Conservation (phyloP, 2,113 vertebrate species). For the Sylvilagus bachmani region DNA sequence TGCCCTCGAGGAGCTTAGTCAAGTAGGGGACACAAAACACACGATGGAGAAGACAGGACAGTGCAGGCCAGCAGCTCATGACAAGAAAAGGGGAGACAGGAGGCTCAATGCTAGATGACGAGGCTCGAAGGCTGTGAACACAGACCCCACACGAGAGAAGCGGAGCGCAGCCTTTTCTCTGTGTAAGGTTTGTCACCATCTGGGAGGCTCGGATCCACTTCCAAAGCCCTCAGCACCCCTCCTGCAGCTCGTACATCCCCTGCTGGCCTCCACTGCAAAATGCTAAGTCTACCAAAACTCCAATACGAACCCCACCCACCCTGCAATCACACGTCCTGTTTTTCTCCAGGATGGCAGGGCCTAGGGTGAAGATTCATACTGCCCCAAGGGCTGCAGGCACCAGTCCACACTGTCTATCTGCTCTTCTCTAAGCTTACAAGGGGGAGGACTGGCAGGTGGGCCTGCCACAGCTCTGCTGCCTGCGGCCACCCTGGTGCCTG, state of each 20-base stretch:
- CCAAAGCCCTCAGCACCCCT: neutral
- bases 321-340: neutral
- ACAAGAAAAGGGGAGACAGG: neutral
- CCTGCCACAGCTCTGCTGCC: neutral
- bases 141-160: neutral
- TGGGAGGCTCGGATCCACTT: neutral
- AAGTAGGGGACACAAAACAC: neutral
- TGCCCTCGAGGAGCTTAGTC: neutral
- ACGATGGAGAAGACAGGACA: neutral
- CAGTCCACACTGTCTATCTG: neutral
- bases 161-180: neutral
- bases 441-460: accelerated
- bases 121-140: neutral
- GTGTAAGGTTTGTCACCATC: neutral
- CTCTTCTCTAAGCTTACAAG: neutral
- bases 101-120: neutral
- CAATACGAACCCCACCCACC: neutral
- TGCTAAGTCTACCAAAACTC: neutral
- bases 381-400: neutral
- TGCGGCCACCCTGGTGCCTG: neutral
- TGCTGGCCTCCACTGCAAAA: neutral
- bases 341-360: neutral
- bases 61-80: neutral
- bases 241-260: neutral
- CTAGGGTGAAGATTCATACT: neutral